Conservation (phyloP, 37 sponge, comb jelly and placozoan species). For the Lycopodina hypogea region DNA sequence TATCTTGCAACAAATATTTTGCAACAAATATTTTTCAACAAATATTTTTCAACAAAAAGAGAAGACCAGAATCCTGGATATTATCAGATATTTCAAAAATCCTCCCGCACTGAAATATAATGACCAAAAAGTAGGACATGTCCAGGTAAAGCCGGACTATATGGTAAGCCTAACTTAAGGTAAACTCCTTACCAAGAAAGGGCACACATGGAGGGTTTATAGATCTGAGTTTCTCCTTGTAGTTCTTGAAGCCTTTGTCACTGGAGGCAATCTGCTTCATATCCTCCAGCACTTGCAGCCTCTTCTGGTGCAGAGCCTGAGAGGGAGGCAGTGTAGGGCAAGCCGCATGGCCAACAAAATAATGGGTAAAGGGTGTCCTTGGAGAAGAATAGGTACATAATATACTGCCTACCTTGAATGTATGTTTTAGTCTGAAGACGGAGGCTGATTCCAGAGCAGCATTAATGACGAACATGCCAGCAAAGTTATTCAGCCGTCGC, state of each 20-base stretch:
- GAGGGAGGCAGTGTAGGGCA: neutral
- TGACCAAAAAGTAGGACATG: too few relatives aligned
- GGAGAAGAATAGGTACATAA: too few relatives aligned
- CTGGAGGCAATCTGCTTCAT: slow-evolving; percentile 64
- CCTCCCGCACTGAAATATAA: too few relatives aligned
- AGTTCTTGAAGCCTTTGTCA: slow-evolving; percentile 75
- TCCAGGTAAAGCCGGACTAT: too few relatives aligned
- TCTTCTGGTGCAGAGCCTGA: slow-evolving; percentile 44
- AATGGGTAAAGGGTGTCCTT: too few relatives aligned
- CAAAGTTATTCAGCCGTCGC: slow-evolving; percentile 87
- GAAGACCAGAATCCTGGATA: too few relatives aligned
- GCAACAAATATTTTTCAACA: too few relatives aligned
- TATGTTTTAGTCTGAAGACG: slow-evolving; percentile 83
- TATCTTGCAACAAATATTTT: too few relatives aligned
- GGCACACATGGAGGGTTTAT: slow-evolving; percentile 98
- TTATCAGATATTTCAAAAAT: too few relatives aligned
- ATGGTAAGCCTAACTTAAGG: too few relatives aligned
- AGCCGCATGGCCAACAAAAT: too few relatives aligned
- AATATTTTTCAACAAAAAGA: too few relatives aligned
- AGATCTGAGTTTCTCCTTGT: slow-evolving; percentile 79
- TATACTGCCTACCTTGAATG: slow-evolving; percentile 48
- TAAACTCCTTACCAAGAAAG: slow-evolving; percentile 76
- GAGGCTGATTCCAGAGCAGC: slow-evolving; percentile 82
- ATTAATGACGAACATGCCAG: slow-evolving; percentile 82
- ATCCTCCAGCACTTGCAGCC: slow-evolving; percentile 62